A percentile compares a stretch with the other conserved stretches of the same genome.
phyloP scores from a whole-genome alignment of 2,888 invertebrate species.

The Ypsolopha scabrella region DNA sequence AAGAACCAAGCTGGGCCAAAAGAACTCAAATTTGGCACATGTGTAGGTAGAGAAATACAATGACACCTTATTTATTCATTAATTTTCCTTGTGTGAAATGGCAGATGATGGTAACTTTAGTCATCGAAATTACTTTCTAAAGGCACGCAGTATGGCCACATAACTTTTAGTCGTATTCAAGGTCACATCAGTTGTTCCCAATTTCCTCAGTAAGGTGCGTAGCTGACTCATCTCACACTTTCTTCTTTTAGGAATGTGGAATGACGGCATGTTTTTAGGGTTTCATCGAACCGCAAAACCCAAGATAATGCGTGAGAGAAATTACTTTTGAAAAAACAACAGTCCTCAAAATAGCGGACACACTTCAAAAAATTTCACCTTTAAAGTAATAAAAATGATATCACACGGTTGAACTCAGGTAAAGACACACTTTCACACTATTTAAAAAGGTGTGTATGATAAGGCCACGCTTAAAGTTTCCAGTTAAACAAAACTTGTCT shows the following conservation, averaged over 20 bases:
- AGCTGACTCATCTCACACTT: conserved; percentile 19
- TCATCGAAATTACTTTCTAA: background rate
- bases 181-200: conserved; percentile 11
- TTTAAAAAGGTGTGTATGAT: too few relatives aligned
- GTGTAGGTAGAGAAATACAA: background rate
- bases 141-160: conserved; percentile 3
- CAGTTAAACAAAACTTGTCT: too few relatives aligned
- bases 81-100: background rate
- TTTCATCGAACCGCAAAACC: too few relatives aligned
- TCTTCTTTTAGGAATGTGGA: conserved; percentile 13
- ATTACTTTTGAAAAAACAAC: too few relatives aligned
- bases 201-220: background rate
- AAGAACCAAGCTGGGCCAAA: background rate
- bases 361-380: too few relatives aligned
- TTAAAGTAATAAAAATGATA: too few relatives aligned
- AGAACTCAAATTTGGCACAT: background rate
- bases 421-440: too few relatives aligned
- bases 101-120: background rate
- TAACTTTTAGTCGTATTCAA: conserved; percentile 13
- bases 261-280: background rate
- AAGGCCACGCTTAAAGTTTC: too few relatives aligned
- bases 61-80: too few relatives aligned
- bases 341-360: too few relatives aligned
- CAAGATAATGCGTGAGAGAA: too few relatives aligned
- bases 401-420: too few relatives aligned